These are phyloP conservation scores for Tonatia bakeri DNA, from an alignment of 2,113 vertebrate species.

Conservation along the genomic window DNA sequence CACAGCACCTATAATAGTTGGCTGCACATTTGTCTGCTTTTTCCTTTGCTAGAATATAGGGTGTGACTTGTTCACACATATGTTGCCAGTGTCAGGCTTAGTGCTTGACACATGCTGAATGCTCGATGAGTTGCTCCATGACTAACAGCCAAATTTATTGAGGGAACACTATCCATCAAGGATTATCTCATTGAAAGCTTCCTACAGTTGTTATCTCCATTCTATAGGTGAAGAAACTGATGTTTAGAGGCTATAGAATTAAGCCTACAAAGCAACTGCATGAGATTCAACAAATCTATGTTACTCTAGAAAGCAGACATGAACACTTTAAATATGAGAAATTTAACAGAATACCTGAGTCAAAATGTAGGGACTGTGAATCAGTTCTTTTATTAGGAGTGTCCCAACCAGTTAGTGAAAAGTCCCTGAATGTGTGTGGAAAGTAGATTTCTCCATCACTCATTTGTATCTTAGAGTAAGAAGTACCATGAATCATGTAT, in stretches of 20 bases:
- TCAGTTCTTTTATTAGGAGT: slow-evolving; percentile 81
- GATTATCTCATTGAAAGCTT: not conserved
- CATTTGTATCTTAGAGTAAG: slow-evolving; percentile 85
- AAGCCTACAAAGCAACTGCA: not conserved
- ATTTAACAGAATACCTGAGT: slow-evolving; percentile 83
- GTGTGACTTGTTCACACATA: not conserved
- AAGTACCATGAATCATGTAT: slow-evolving; percentile 91
- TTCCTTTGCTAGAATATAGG: not conserved
- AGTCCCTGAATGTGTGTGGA: slow-evolving; percentile 89
- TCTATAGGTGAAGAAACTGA: not conserved
- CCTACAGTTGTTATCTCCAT: not conserved
- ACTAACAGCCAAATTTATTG: not conserved
- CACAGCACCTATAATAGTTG: not conserved
- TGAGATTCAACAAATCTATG: not conserved
- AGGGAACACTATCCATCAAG: not conserved
- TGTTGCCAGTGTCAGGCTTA: not conserved
- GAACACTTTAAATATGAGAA: not conserved
- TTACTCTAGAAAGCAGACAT: not conserved
- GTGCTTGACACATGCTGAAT: not conserved
- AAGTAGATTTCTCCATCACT: slow-evolving; percentile 86
- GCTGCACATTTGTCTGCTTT: not conserved
- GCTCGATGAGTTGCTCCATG: not conserved
- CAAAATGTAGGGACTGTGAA: slow-evolving; percentile 86
- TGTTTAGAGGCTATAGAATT: not conserved
- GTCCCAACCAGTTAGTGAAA: slow-evolving; percentile 86